A percentile compares a stretch with the other conserved stretches of the same genome.
Conservation (phyloP, 2,113 vertebrate genomes). For the Nycticorax nycticorax region DNA sequence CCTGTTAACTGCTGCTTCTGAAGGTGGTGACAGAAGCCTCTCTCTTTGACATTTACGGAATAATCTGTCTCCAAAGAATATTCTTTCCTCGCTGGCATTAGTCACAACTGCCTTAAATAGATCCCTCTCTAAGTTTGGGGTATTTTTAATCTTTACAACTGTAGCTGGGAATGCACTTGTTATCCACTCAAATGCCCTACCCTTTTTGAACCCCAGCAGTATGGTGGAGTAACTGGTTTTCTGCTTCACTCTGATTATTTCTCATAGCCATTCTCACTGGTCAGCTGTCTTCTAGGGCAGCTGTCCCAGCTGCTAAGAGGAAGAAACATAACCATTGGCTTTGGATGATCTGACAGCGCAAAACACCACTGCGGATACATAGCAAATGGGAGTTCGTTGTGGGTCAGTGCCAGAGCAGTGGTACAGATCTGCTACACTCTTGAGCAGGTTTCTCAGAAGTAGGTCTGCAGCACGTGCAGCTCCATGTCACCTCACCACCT, state of each 20-base stretch:
- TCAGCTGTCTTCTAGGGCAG: not conserved
- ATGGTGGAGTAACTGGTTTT: not conserved
- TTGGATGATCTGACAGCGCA: not conserved
- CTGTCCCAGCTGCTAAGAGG: not conserved
- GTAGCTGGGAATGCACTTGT: not conserved
- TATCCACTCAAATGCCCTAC: not conserved
- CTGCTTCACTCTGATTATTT: not conserved
- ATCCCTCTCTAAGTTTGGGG: not conserved
- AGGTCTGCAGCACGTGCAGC: not conserved
- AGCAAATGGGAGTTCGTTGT: not conserved
- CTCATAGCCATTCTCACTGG: not conserved
- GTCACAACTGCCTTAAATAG: slow-evolving; percentile 9
- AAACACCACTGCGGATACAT: not conserved
- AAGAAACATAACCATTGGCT: not conserved
- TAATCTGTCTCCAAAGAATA: not conserved
- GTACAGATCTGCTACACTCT: not conserved
- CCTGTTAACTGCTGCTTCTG: not conserved
- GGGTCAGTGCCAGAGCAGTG: not conserved
- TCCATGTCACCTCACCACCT: not conserved
- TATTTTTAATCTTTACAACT: slow-evolving; percentile 19
- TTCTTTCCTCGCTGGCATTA: not conserved
- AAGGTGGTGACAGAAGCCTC: not conserved
- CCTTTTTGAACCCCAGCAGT: not conserved
- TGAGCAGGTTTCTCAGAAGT: not conserved
- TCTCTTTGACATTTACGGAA: not conserved